These are phyloP conservation scores for Pteruthius melanotis DNA, from an alignment of 2,113 vertebrate species.

Conservation along the genomic window DNA sequence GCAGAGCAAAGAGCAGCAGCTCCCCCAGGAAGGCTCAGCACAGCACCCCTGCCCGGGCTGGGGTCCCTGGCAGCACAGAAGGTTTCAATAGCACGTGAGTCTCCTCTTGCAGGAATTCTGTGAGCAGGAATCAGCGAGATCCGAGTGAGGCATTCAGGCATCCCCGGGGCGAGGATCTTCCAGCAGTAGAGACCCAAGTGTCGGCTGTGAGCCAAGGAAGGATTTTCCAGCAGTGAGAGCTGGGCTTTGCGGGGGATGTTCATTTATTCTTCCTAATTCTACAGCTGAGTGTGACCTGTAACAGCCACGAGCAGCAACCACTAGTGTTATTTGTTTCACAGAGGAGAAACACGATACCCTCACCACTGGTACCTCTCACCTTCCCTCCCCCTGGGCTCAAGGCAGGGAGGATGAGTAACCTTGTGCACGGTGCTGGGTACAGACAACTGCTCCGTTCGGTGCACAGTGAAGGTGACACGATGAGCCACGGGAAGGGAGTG, in stretches of 20 bases:
- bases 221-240: neutral
- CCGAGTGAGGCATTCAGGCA: rapidly evolving
- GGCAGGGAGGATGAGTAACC: neutral
- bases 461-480: neutral
- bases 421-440: neutral
- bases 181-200: neutral
- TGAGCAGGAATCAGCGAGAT: neutral
- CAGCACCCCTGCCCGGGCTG: neutral
- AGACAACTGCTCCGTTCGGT: neutral
- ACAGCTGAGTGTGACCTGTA: neutral
- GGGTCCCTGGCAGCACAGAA: neutral
- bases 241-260: neutral
- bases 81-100: rapidly evolving
- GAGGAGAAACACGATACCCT: neutral
- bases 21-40: neutral
- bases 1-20: neutral
- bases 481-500: neutral
- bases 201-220: neutral
- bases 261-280: neutral
- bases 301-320: neutral
- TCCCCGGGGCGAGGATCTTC: neutral
- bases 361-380: neutral
- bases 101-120: neutral
- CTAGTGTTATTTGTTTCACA: neutral
- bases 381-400: neutral